Conservation (phyloP, 2,888 invertebrate genomes). For the Euclidia mi region DNA sequence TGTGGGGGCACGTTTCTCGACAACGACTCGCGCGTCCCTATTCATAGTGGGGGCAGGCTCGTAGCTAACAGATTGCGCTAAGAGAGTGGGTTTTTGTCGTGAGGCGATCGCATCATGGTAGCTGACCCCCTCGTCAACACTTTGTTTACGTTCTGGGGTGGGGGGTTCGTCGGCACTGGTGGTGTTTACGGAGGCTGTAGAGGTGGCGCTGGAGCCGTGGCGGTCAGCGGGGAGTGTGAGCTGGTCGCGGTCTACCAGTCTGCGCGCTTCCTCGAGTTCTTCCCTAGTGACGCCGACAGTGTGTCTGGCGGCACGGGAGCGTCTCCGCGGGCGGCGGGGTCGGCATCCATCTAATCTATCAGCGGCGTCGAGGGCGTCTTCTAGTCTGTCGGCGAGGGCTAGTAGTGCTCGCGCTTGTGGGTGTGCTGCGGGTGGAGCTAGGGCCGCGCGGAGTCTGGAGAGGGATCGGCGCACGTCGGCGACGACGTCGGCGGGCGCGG, state of each 20-base stretch:
- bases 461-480: constrained; percentile 95
- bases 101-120: constrained; percentile 72
- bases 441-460: constrained; percentile 93
- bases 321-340: constrained; percentile 83
- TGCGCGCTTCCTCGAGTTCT: constrained; percentile 94
- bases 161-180: constrained; percentile 61
- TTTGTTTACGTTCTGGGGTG: constrained; percentile 75
- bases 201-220: constrained; percentile 67
- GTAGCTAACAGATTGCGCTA: constrained; percentile 72
- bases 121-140: constrained; percentile 67
- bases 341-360: constrained; percentile 80
- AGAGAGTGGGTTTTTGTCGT: constrained; percentile 67
- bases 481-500: constrained; percentile 91
- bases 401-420: constrained; percentile 91
- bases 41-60: constrained; percentile 63
- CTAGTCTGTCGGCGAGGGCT: constrained; percentile 92
- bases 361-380: constrained; percentile 88
- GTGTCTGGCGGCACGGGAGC: constrained; percentile 92
- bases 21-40: constrained; percentile 66
- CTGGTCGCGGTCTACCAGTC: constrained; percentile 91
- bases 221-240: constrained; percentile 64
- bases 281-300: constrained; percentile 96
- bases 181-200: constrained; percentile 55
- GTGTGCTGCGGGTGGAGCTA: constrained; percentile 89
- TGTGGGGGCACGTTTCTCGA: constrained; percentile 71